Base-by-base conservation (phyloP, 1,140 invertebrate genomes). In the Psix sp. region DNA sequence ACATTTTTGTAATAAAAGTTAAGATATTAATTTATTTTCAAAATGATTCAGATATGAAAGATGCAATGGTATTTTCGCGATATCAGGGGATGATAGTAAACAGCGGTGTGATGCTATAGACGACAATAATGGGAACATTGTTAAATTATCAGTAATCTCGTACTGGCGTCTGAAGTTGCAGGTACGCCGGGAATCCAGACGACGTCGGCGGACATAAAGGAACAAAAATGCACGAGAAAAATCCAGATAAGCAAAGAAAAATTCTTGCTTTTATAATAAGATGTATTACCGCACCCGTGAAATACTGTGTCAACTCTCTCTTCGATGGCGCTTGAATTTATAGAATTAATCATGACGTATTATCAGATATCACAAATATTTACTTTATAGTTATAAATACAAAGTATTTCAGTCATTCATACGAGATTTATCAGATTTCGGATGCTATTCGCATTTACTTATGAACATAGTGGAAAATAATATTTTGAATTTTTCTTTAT, bases 81-180 rank as follows among this genome's bases (percentile, higher is more conserved):
- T n/a, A n/a, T n/a, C n/a, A n/a, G n/a, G n/a, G n/a, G n/a, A n/a
- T n/a, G n/a, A n/a, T n/a, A n/a, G n/a, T n/a, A n/a, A n/a, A n/a
- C n/a, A n/a, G n/a, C n/a, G n/a, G n/a, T n/a, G n/a, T n/a, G n/a
- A n/a, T n/a, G n/a, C n/a, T n/a, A n/a, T n/a, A n/a, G n/a, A n/a
- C 56, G 49, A 72, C 67, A 72, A 72, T 72, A 71, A 71, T 71
- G 67, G 62, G 67, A 71, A 62, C 67, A 71, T 71, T 63, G 67
- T 71, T 71, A 71, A 71, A 71, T 56, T 71, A 71, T 71, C 67
- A 56, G 43, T 36, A 62, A 71, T 71, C 67, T 71, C 52, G 49
- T 52, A 49, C 54, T 21, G n/a, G n/a, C n/a, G n/a, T 59, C 36
- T 36, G 31, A 29, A 35, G 65, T 59, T 24, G 67, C 43, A 62